These are phyloP conservation scores for Acanthosepion esculentum DNA, from an alignment of 2,888 invertebrate species.

Conservation along the genomic window DNA sequence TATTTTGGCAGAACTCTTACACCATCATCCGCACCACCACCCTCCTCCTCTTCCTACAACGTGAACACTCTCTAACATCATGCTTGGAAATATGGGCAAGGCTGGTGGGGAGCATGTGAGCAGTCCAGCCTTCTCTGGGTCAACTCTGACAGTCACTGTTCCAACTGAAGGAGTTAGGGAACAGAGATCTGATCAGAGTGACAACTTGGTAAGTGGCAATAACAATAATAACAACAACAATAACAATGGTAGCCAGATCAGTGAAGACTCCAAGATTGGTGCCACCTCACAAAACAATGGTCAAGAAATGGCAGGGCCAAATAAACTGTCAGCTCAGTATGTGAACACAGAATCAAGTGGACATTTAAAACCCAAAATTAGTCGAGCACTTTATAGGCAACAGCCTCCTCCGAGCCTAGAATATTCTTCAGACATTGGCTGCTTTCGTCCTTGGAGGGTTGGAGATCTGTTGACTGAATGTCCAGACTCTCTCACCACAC, in stretches of 20 bases:
- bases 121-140: background rate
- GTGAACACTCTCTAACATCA: background rate
- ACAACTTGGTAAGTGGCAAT: background rate
- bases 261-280: background rate
- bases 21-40: background rate
- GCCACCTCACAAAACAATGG: background rate
- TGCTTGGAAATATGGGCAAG: conserved; percentile 48
- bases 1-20: background rate
- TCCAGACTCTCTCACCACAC: background rate
- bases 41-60: background rate
- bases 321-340: conserved; percentile 11
- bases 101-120: conserved; percentile 45
- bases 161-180: background rate
- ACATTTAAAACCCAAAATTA: conserved; percentile 11
- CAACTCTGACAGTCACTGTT: background rate
- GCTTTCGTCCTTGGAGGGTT: conserved; percentile 45
- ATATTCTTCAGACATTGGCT: background rate
- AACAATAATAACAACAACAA: background rate
- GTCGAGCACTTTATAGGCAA: conserved; percentile 43
- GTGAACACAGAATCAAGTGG: background rate
- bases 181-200: conserved; percentile 23
- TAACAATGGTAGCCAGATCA: background rate
- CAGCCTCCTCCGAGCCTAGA: conserved; percentile 41
- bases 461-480: conserved; percentile 24
- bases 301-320: background rate